A percentile compares a stretch with the other conserved stretches of the same genome.
These are phyloP conservation scores for Poecilus cupreus DNA, from an alignment of 2,888 invertebrate species.

Conservation along the genomic window DNA sequence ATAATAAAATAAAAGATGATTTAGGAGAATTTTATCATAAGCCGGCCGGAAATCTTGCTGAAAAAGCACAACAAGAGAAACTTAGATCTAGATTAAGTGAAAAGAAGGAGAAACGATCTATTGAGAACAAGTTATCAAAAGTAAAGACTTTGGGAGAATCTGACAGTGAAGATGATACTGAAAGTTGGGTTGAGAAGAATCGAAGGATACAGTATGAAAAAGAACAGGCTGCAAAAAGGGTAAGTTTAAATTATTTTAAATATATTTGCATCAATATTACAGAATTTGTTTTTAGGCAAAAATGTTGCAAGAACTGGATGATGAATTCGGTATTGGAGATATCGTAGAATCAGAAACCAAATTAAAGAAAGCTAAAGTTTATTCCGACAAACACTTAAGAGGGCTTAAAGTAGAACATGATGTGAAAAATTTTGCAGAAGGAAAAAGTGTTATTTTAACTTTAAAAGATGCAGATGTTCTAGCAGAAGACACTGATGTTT, in stretches of 20 bases:
- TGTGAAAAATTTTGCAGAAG: constrained; percentile 81
- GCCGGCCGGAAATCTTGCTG: constrained; percentile 84
- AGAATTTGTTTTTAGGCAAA: constrained; percentile 82
- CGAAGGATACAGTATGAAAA: constrained; percentile 86
- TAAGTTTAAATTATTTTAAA: constrained; percentile 70
- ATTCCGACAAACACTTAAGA: constrained; percentile 82
- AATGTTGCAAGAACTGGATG: constrained; percentile 95
- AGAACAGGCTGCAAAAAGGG: constrained; percentile 88
- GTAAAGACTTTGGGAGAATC: constrained; percentile 81
- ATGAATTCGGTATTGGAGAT: constrained; percentile 92
- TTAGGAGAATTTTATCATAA: constrained; percentile 91
- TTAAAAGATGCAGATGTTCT: constrained; percentile 94
- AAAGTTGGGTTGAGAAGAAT: constrained; percentile 89
- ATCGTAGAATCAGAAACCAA: constrained; percentile 87
- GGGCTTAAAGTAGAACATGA: constrained; percentile 93
- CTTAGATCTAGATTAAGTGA: constrained; percentile 86
- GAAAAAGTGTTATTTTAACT: constrained; percentile 90
- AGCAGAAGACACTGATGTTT: constrained; percentile 89
- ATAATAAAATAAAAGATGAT: constrained; percentile 74
- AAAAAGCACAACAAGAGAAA: constrained; percentile 86
- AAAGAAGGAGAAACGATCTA: constrained; percentile 85
- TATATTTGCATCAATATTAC: not conserved
- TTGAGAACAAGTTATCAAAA: constrained; percentile 81
- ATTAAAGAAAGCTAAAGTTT: constrained; percentile 77
- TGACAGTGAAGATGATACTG: constrained; percentile 83